Conservation (phyloP, 1,140 invertebrate species). For the Diorhabda sublineata region DNA sequence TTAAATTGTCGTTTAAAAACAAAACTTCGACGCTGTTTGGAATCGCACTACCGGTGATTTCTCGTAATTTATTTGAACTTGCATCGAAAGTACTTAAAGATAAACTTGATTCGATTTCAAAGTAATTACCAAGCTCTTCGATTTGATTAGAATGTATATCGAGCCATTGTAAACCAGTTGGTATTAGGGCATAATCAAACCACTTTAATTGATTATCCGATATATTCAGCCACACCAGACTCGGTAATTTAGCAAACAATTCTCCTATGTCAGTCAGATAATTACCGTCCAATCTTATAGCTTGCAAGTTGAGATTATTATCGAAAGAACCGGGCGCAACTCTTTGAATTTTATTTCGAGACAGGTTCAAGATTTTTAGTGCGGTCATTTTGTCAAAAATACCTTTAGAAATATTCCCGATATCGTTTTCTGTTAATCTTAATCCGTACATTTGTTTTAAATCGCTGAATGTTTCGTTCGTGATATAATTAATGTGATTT, state of each 20-base stretch:
- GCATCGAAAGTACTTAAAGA: constrained; percentile 81
- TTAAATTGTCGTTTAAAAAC: constrained; percentile 81
- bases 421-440: constrained; percentile 80
- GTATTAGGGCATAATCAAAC: constrained; percentile 90
- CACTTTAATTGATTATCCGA: constrained; percentile 84
- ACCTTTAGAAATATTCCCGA: constrained; percentile 79
- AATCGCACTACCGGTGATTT: constrained; percentile 79
- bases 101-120: constrained; percentile 79
- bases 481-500: constrained; percentile 79
- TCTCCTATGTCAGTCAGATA: constrained; percentile 78
- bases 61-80: constrained; percentile 77
- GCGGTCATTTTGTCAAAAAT: constrained; percentile 79
- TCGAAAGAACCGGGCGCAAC: constrained; percentile 85
- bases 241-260: constrained; percentile 79
- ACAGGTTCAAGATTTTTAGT: constrained; percentile 83
- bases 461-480: constrained; percentile 74
- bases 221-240: constrained; percentile 87
- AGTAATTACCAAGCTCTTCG: constrained; percentile 82
- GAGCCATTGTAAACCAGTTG: constrained; percentile 81
- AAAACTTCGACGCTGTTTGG: constrained; percentile 83
- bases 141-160: constrained; percentile 88
- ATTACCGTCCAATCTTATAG: constrained; percentile 84
- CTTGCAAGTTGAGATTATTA: constrained; percentile 76
- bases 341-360: constrained; percentile 78
- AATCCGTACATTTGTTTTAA: constrained; percentile 80